phyloP scores from a whole-genome alignment of 1,140 invertebrate species.

The Meloidogyne hapla region DNA sequence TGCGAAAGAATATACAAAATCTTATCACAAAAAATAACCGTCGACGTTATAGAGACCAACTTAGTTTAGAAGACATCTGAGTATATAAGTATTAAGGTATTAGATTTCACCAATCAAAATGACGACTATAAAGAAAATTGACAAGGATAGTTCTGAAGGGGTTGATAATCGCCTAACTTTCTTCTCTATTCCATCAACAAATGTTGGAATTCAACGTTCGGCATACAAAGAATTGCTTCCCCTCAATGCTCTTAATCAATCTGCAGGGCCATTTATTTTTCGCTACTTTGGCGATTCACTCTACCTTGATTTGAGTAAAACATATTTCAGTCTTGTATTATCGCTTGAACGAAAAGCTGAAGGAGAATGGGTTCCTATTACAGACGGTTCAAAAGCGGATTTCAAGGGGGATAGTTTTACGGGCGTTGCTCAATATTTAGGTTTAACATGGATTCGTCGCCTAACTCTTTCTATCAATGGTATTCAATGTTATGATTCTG shows the following conservation, averaged over 20 bases:
- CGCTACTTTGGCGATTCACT: neutral
- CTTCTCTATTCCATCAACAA: conserved; percentile 9
- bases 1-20: neutral
- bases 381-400: neutral
- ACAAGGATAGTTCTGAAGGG: conserved; percentile 16
- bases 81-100: neutral
- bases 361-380: neutral
- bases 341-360: neutral
- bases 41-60: neutral
- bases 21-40: neutral
- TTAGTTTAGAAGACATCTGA: neutral
- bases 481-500: neutral
- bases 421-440: neutral
- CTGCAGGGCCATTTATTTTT: conserved; percentile 4
- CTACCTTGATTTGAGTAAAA: neutral
- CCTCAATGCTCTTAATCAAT: neutral
- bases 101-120: neutral
- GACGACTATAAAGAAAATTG: conserved; percentile 13
- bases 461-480: neutral
- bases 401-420: neutral
- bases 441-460: neutral
- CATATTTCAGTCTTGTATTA: neutral
- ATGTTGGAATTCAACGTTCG: neutral
- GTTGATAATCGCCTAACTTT: neutral
- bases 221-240: neutral